These are phyloP conservation scores for Oxygymnocypris stewartii DNA, from an alignment of 2,113 vertebrate genomes.

Conservation along the genomic window DNA sequence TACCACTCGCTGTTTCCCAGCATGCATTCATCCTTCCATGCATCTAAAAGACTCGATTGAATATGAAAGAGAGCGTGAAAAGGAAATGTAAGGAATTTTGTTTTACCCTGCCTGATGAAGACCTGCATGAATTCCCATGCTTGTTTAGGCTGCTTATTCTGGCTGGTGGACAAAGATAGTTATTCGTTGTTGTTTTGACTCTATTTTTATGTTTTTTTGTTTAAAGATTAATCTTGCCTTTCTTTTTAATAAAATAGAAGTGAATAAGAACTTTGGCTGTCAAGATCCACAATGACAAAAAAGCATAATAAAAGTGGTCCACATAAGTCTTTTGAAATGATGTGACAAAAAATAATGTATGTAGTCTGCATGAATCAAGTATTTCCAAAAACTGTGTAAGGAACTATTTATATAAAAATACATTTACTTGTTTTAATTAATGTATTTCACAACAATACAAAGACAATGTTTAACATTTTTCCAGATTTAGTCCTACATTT, in stretches of 20 bases:
- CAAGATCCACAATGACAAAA: background rate
- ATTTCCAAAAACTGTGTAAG: background rate
- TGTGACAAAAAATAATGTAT: background rate
- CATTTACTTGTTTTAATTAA: no score
- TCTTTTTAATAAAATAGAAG: background rate
- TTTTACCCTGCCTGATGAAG: background rate
- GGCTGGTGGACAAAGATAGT: background rate
- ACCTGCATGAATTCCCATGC: background rate
- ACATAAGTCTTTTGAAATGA: background rate
- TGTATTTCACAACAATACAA: no score
- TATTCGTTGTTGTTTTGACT: background rate
- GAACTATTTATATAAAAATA: background rate
- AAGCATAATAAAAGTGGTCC: background rate
- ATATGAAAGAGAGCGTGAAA: background rate
- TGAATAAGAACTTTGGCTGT: background rate
- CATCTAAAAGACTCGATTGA: slow-evolving; percentile 26
- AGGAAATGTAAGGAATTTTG: background rate
- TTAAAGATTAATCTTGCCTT: background rate
- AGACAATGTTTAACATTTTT: no score
- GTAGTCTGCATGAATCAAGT: background rate
- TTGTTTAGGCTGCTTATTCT: background rate
- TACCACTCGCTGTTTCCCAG: slow-evolving; percentile 49
- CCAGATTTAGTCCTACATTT: no score
- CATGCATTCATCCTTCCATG: slow-evolving; percentile 58
- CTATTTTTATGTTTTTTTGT: background rate